phyloP scores from a whole-genome alignment of 53 echinoderm and acorn worm genomes.

The Stichopus horrens region DNA sequence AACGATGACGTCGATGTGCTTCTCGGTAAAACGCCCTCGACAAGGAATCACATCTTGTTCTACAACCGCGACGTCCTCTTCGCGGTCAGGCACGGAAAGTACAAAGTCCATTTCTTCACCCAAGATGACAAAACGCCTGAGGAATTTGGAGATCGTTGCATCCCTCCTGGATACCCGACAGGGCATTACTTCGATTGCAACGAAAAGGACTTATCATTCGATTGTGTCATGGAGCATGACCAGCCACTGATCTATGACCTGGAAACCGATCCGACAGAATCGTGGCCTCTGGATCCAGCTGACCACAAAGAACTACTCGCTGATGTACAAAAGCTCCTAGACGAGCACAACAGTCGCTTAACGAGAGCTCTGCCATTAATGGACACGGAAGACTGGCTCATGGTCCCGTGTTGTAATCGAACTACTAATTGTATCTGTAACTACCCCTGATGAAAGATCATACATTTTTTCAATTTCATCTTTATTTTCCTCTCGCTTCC shows the following conservation, averaged over 20 bases:
- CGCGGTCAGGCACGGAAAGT: constrained; percentile 73
- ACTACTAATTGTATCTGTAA: neutral
- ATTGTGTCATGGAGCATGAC: neutral
- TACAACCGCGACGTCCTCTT: constrained; percentile 70
- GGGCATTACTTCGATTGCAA: constrained; percentile 47
- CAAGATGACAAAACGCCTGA: constrained; percentile 48
- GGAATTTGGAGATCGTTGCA: constrained; percentile 31
- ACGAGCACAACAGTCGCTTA: neutral
- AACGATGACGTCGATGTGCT: constrained; percentile 60
- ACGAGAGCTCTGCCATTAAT: neutral
- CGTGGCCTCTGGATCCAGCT: constrained; percentile 27
- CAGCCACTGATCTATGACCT: constrained; percentile 62
- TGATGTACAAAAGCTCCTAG: neutral
- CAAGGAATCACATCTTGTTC: constrained; percentile 65
- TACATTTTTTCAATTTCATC: neutral
- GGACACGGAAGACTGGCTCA: neutral
- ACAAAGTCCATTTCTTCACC: constrained; percentile 78
- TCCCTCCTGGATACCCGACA: constrained; percentile 51
- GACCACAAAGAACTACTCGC: constrained; percentile 26
- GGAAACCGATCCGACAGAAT: constrained; percentile 73
- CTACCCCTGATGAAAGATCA: neutral
- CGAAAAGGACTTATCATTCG: constrained; percentile 47
- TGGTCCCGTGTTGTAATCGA: constrained; percentile 19
- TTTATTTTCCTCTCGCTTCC: too few relatives aligned
- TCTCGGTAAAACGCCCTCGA: constrained; percentile 45